These are phyloP conservation scores for Lasiurus cinereus DNA, from an alignment of 2,113 vertebrate species.

Conservation along the genomic window DNA sequence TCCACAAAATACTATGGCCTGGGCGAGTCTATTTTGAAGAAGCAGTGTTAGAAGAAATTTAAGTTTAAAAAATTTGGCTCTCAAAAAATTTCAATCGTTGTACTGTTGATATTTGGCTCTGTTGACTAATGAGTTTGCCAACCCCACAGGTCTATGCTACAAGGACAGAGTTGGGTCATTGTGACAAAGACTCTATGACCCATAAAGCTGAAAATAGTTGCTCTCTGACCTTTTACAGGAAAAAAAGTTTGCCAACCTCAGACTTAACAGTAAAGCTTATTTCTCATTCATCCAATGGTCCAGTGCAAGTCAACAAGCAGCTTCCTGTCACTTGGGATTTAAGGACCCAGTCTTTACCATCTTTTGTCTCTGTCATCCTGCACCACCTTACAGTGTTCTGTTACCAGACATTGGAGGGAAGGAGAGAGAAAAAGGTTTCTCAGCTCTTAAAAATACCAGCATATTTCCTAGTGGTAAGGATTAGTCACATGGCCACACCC, in stretches of 20 bases:
- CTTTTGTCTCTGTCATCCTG: background rate
- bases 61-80: too few species aligned
- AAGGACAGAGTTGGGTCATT: background rate
- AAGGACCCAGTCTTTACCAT: background rate
- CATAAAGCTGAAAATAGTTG: background rate
- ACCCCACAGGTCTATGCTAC: background rate
- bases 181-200: background rate
- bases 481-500: background rate
- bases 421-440: background rate
- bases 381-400: background rate
- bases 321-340: background rate
- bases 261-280: background rate
- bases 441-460: background rate
- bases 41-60: too few species aligned
- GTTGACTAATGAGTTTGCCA: too few species aligned
- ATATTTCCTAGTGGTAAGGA: background rate
- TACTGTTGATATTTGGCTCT: too few species aligned
- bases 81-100: too few species aligned
- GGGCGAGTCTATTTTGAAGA: too few species aligned
- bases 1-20: too few species aligned
- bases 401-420: background rate
- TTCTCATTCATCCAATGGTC: background rate
- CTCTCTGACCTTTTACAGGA: background rate
- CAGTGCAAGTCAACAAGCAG: background rate
- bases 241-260: background rate